Evolutionary conservation across 92 coral and sea anemone species (phyloP).

Genomic region (Porites cylindrica): DNA sequence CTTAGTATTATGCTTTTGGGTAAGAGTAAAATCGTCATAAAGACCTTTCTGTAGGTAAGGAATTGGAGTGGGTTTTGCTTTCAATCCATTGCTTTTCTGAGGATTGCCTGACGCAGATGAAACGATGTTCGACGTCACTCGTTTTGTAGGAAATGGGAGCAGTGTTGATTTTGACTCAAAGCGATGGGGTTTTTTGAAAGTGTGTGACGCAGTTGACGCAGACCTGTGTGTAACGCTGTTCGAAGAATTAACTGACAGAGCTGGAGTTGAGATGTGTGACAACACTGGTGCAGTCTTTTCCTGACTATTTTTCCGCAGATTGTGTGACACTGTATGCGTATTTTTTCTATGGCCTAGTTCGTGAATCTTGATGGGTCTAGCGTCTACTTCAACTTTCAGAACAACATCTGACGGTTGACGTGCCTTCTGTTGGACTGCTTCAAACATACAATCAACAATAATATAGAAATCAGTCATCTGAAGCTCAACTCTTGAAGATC

Average conservation of each 20-base stretch:
- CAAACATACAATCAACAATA: neutral
- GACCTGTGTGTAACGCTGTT: neutral
- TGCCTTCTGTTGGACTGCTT: constrained; percentile 8
- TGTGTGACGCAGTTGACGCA: neutral
- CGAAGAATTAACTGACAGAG: neutral
- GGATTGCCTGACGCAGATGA: constrained; percentile 19
- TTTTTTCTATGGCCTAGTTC: neutral
- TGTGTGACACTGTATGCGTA: neutral
- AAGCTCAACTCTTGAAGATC: neutral
- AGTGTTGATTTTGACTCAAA: neutral
- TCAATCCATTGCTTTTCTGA: neutral
- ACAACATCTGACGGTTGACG: constrained; percentile 4
- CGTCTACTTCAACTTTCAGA: constrained; percentile 65
- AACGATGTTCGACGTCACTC: neutral
- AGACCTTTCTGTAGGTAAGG: neutral
- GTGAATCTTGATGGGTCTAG: constrained; percentile 35
- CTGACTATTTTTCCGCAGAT: neutral
- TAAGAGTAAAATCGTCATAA: neutral
- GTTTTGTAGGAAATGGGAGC: neutral
- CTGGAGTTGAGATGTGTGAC: neutral
- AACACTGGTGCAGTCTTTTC: neutral
- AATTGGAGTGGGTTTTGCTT: neutral
- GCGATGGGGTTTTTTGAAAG: neutral
- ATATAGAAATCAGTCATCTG: too few relatives aligned
- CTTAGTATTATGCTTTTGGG: neutral